These are phyloP conservation scores for Pristionchus japonicus DNA, from an alignment of 2,888 invertebrate genomes.

Conservation along the genomic window DNA sequence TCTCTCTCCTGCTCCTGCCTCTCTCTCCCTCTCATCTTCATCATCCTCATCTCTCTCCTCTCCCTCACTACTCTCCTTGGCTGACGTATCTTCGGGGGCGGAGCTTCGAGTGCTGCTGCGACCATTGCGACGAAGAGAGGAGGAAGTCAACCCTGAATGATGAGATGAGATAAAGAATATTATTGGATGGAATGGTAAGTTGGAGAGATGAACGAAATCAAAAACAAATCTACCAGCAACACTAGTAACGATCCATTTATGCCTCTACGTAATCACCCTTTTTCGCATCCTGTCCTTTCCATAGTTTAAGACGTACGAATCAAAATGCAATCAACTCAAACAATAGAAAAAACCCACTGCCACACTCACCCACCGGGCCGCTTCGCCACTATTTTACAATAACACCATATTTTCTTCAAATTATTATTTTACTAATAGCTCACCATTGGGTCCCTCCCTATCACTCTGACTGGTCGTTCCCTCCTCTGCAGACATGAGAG, in stretches of 20 bases:
- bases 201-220: not conserved
- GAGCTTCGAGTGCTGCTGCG: slow-evolving; percentile 26
- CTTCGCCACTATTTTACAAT: not conserved
- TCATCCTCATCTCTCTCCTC: slow-evolving; percentile 51
- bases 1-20: no score
- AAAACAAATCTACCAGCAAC: not conserved
- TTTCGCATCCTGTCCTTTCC: no score
- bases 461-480: slow-evolving; percentile 41
- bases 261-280: no score
- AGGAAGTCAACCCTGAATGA: not conserved
- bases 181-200: not conserved
- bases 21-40: not conserved
- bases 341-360: no score
- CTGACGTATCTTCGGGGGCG: slow-evolving; percentile 63
- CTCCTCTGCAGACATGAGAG: slow-evolving; percentile 27
- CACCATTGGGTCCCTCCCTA: slow-evolving; percentile 21
- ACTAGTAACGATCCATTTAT: not conserved
- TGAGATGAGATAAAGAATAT: no score
- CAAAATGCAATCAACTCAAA: no score
- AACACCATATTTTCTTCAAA: no score
- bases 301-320: no score
- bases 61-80: slow-evolving; percentile 63
- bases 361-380: not conserved
- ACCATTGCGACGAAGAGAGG: not conserved
- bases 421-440: no score